Conservation (phyloP, 2,888 invertebrate genomes). For the Lasius fuliginosus region DNA sequence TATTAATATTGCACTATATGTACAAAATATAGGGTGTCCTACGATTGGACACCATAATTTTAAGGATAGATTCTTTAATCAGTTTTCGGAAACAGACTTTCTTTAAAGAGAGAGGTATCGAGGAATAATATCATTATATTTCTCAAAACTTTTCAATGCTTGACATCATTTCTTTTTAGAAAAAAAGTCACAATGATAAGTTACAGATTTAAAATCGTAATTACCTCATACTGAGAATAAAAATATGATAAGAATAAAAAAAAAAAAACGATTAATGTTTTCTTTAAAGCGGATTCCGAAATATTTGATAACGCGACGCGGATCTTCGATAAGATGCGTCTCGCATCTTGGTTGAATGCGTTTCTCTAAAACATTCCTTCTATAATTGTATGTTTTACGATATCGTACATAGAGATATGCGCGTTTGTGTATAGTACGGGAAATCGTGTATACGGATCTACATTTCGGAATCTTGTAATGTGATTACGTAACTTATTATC, state of each 20-base stretch:
- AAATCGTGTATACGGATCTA: neutral
- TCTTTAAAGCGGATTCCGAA: neutral
- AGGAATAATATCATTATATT: neutral
- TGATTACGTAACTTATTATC: constrained; percentile 1
- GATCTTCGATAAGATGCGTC: constrained; percentile 1
- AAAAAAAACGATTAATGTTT: neutral
- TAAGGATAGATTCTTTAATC: neutral
- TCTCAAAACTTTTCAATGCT: neutral
- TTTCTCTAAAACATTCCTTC: constrained; percentile 7
- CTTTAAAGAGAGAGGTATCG: neutral
- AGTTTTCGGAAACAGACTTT: neutral
- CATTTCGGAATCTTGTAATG: neutral
- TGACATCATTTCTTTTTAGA: neutral
- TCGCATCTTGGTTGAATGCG: neutral
- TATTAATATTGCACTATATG: neutral
- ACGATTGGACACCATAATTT: neutral
- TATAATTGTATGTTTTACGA: neutral
- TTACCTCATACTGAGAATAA: neutral
- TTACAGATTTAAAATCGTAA: neutral
- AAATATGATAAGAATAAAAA: neutral
- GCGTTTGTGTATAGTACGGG: neutral
- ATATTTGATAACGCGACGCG: neutral
- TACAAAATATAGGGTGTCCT: neutral
- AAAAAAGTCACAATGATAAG: neutral
- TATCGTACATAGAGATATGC: neutral